Evolutionary conservation across 1,140 invertebrate genomes (phyloP), one percentile per base, ranked within the genome.

Genomic region (Maniola jurtina): DNA sequence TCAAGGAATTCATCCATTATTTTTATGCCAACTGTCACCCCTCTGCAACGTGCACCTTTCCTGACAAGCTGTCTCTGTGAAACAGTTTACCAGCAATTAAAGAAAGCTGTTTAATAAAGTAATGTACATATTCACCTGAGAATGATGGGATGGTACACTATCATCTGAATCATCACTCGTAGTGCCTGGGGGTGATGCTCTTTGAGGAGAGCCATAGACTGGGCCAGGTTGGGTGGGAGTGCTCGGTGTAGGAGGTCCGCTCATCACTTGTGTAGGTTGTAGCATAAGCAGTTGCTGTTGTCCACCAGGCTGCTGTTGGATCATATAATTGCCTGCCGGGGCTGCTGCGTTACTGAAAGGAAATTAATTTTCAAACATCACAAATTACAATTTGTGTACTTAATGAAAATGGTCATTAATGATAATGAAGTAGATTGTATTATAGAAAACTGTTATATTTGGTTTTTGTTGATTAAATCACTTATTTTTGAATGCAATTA

Each of bases 131-230:
- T 64, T 68, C 79, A 90, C 88, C 81, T 90, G 88, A 55, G 88
- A 86, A 70, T 90, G 86, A 64, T 90, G 94, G 65, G 90, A 91
- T 40, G 96, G 95, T 16, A 96, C 95, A 86, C 95, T 96, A 80
- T 97, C 96, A 87, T 97, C 96, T 77, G 96, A 97, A 77, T 97
- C 96, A 83, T 97, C 96, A 88, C 95, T 96, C 9, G 96, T 96
- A 35, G 95, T 93, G 59, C 94, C 83, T 90, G 94, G 78, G 89
- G 92, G 88, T 90, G 93, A 86, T 76, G 92, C 85, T 76, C 90
- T 81, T 61, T 89, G 89, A 14, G 92, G 91, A 6, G 93, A 92
- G 16, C 91, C 93, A 88, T 91, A 93, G 57, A 88, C 81, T 54
- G 85, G 84, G n/a, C 83, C 90, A 10, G 86, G 86, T 33, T 91